Base-by-base conservation (phyloP, 2,888 invertebrate genomes). In the Meta bourneti region DNA sequence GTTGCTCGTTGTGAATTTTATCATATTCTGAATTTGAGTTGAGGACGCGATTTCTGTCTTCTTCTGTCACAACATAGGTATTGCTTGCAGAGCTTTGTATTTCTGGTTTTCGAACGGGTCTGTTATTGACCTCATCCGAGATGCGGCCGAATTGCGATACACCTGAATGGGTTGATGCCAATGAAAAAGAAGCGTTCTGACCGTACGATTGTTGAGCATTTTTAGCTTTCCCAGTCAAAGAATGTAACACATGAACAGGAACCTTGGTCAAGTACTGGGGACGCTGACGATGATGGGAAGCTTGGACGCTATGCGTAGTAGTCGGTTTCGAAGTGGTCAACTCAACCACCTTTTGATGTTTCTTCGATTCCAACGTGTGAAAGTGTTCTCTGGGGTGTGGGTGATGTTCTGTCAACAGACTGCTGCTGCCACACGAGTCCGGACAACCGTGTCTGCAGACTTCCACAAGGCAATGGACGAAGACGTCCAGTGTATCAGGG, bases 401-500 rank as follows among this genome's bases (percentile, higher is more conserved):
- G n/a, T 75, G 49, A 7, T 72, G 34, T 52, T 88, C 54, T 13
- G n/a, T 69, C 2, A 75, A 52, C 1, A 20, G 34, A 0, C 77
- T 69, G 61, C 16, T 16, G 16, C 16, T 11, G 11, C 61, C 61
- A 51, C 91, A 90, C 7, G 83, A 75, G 74, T 93, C 93, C 93
- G 98, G 95, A 94, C 98, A 98, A 0, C 98, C 98, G 94, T 98
- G 98, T n/a, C 98, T 96, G 94, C 98, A 98, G 94, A 98, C 98
- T 95, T 98, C 98, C 93, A 98, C 97, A 94, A 98, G 98, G 95
- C 98, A 98, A 94, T 98, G 97, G 93, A 98, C 98, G 95, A 98
- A 98, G 0, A 98, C 98, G 94, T 98, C 98, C 69, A 98, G 96
- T 0, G 98, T 98, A 94, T 98, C 98, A 0, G 98, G 98, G 95